phyloP scores from a whole-genome alignment of 2,113 vertebrate genomes.

The Xiphorhynchus elegans region DNA sequence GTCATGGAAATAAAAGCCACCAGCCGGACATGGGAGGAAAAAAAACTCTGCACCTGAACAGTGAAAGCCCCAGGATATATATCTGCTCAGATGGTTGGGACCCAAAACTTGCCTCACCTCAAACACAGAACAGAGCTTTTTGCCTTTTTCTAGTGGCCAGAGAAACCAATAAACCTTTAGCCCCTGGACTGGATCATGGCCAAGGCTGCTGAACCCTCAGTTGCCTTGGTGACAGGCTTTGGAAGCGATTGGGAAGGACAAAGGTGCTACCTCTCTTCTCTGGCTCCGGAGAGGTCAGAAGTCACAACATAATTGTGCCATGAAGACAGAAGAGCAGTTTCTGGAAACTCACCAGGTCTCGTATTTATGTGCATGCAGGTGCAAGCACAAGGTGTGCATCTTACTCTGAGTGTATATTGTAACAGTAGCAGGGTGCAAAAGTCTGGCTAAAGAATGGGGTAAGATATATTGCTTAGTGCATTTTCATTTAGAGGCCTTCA shows the following conservation, averaged over 20 bases:
- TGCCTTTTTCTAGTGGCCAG: background rate
- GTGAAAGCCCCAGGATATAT: background rate
- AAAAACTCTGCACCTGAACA: background rate
- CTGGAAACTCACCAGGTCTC: background rate
- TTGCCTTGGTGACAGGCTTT: background rate
- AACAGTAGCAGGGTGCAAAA: background rate
- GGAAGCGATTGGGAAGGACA: background rate
- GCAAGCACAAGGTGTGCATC: background rate
- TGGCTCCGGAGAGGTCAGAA: background rate
- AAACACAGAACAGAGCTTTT: background rate
- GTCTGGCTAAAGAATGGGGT: background rate
- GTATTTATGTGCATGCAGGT: rapidly evolving
- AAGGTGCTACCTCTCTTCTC: background rate
- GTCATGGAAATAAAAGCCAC: background rate
- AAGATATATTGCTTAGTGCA: background rate
- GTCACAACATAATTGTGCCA: background rate
- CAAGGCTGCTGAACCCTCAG: background rate
- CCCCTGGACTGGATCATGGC: background rate
- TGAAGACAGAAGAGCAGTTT: background rate
- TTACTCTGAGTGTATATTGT: rapidly evolving
- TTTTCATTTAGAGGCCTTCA: background rate
- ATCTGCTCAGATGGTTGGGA: background rate
- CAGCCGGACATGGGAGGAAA: background rate
- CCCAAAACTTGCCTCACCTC: background rate
- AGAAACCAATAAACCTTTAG: background rate